Evolutionary conservation across 1,140 invertebrate genomes (phyloP).

Genomic region (Drosophila eugracilis): DNA sequence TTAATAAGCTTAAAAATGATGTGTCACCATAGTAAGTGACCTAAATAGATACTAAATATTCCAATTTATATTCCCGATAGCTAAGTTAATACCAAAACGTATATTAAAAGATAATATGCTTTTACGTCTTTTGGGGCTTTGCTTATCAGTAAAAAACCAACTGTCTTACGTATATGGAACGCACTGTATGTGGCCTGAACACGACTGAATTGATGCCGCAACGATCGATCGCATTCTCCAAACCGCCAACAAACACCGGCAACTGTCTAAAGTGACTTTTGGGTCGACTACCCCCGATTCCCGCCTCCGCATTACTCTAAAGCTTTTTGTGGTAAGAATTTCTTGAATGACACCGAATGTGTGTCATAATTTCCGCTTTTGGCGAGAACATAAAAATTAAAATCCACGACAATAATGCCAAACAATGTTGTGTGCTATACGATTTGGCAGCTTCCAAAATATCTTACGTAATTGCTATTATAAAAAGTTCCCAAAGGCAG

Average conservation of each 20-base stretch:
- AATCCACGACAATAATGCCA: conserved; percentile 12
- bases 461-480: conserved; percentile 69
- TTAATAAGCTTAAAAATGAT: no score
- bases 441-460: conserved; percentile 32
- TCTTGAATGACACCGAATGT: conserved; percentile 42
- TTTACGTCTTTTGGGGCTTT: not conserved
- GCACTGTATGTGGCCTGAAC: conserved; percentile 4
- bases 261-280: not conserved
- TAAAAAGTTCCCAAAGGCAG: conserved; percentile 27
- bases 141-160: not conserved
- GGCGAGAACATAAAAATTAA: conserved; percentile 39
- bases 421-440: conserved; percentile 31
- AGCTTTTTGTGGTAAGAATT: conserved; percentile 31
- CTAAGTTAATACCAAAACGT: no score
- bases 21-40: no score
- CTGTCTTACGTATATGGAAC: not conserved
- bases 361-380: conserved; percentile 67
- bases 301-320: not conserved
- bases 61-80: no score
- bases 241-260: conserved; percentile 18
- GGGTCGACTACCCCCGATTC: not conserved
- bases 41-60: not conserved
- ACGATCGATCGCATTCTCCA: conserved; percentile 35
- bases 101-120: not conserved
- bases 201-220: not conserved